Evolutionary conservation across 2,113 vertebrate species (phyloP), one percentile per base, ranked within the genome.

Genomic region (Dicentrarchus labrax): DNA sequence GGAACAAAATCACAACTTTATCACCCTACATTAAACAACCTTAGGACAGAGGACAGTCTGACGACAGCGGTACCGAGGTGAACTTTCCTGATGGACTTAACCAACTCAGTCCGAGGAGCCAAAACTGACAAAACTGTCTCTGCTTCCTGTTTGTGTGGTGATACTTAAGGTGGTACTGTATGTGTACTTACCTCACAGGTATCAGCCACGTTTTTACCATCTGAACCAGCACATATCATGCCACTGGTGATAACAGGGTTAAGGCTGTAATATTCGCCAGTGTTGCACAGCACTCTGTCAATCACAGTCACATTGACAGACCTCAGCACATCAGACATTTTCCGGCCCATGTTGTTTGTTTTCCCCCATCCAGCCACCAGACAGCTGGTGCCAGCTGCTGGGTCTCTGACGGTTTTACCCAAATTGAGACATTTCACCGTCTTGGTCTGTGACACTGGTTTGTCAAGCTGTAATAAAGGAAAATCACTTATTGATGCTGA

Each of bases 301-400:
- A 95, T 80, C 66, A 95, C 87, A 3, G 91, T 93, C 19, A 95
- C 92, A 2, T 92, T 93, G 65, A 47, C 89, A 0, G 89, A 65
- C 83, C 19, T 93, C 68, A 95, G 75, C 50, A 93, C 86, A 0
- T 94, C 79, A 0, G 95, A 95, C 50, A 21, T 48, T 24, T 4
- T 0, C 1, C 19, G 24, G 0, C 0, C 12, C 0, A 0, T 0
- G 3, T 78, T 62, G 0, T 80, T 71, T 2, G 80, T 93, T 0
- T 0, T 7, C 2, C 95, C 95, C 95, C 95, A 95, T 61, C 95
- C 95, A 30, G 94, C 94, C 72, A 94, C 94, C 72, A 68, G 9
- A 19, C 95, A 95, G 1, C 0, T 19, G 39, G 50, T 65, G 3
- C 85, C 89, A 17, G 48, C 75, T 43, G 6, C 0, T 0, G 88